phyloP scores from a whole-genome alignment of 2,113 vertebrate genomes.

The Callipepla squamata region DNA sequence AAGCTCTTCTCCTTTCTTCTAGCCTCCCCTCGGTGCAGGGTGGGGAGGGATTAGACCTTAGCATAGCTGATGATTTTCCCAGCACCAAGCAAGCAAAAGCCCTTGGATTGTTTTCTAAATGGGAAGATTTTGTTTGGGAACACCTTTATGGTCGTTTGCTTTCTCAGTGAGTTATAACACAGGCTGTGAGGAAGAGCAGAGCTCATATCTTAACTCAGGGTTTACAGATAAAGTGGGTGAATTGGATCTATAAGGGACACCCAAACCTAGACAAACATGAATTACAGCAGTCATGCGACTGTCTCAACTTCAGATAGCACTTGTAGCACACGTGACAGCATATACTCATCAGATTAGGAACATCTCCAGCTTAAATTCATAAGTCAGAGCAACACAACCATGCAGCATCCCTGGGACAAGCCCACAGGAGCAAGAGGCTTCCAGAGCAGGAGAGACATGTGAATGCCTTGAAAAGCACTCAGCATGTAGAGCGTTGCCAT shows the following conservation, averaged over 20 bases:
- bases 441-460: fast-evolving
- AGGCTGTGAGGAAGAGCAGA: fast-evolving
- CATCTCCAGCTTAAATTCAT: not conserved
- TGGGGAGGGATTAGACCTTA: not conserved
- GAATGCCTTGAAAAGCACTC: not conserved
- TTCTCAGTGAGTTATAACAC: not conserved
- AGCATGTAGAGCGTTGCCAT: not conserved
- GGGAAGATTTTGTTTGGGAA: not conserved
- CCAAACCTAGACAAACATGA: not conserved
- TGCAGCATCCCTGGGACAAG: fast-evolving
- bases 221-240: fast-evolving
- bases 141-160: not conserved
- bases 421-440: not conserved
- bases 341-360: not conserved
- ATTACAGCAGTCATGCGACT: fast-evolving
- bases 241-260: fast-evolving
- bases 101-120: not conserved
- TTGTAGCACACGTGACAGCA: not conserved
- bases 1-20: not conserved
- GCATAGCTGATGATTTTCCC: not conserved
- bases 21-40: too few species aligned
- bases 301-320: not conserved
- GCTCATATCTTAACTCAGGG: not conserved
- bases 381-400: not conserved
- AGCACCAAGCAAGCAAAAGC: not conserved